phyloP scores from a whole-genome alignment of 30 jellyfish, hydroid and myxozoan species.

The Morbakka virulenta region DNA sequence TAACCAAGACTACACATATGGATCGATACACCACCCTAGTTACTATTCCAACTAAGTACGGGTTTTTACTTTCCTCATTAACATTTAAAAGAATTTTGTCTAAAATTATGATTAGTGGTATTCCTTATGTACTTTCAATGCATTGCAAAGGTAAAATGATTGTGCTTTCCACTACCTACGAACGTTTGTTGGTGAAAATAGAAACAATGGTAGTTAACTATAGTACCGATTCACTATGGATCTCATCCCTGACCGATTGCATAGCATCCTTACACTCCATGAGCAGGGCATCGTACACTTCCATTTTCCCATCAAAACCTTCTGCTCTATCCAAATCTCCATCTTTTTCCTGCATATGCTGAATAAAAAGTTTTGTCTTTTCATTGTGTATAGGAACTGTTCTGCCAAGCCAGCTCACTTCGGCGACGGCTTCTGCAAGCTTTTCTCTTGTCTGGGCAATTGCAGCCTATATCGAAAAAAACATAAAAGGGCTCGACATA shows the following conservation, averaged over 20 bases:
- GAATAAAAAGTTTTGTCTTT: slow-evolving; percentile 69
- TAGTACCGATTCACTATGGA: slow-evolving; percentile 70
- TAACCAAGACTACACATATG: too few species aligned
- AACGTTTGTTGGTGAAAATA: not conserved
- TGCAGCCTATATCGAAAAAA: slow-evolving; percentile 66
- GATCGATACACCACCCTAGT: too few species aligned
- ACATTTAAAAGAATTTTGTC: too few species aligned
- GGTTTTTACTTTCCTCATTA: too few species aligned
- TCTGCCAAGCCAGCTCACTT: slow-evolving; percentile 77
- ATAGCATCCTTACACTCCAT: slow-evolving; percentile 93
- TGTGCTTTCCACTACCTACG: too few species aligned
- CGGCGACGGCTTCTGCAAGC: slow-evolving; percentile 80
- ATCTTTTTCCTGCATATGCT: slow-evolving; percentile 59
- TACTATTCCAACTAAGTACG: too few species aligned
- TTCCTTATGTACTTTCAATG: too few species aligned
- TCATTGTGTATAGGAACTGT: slow-evolving; percentile 84
- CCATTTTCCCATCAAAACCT: slow-evolving; percentile 72
- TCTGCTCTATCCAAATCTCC: slow-evolving; percentile 57
- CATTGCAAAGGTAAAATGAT: too few species aligned
- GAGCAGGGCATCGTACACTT: slow-evolving; percentile 60
- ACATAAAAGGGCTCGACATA: too few species aligned
- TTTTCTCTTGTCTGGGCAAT: slow-evolving; percentile 85
- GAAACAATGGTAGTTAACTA: not conserved
- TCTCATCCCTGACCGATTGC: slow-evolving; percentile 81
- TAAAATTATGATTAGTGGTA: too few species aligned